Percentiles rank a stretch among this genome's conserved stretches.
phyloP scores from a whole-genome alignment of 2,113 vertebrate species.

The Campylorhamphus procurvoides region DNA sequence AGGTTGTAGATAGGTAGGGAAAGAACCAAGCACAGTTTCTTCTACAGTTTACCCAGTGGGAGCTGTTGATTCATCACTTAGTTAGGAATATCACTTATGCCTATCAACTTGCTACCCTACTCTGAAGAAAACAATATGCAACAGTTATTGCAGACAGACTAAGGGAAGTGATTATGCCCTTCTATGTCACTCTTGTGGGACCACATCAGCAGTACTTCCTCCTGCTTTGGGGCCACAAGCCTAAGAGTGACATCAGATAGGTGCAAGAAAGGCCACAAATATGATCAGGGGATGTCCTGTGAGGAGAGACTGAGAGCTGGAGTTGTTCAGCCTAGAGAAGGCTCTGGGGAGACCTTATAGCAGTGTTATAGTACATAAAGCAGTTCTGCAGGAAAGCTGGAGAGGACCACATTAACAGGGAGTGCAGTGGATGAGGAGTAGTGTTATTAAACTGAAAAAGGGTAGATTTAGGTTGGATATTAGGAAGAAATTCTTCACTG shows the following conservation, averaged over 20 bases:
- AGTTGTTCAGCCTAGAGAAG: background rate
- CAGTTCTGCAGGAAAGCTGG: background rate
- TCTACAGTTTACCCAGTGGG: background rate
- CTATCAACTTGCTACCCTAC: background rate
- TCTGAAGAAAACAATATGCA: background rate
- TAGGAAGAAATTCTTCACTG: background rate
- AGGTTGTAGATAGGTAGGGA: background rate
- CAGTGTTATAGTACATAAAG: accelerated
- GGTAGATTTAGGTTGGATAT: background rate
- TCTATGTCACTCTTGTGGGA: background rate
- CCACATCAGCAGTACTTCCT: background rate
- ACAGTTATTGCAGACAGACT: background rate
- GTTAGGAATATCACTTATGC: background rate
- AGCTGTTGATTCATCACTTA: background rate
- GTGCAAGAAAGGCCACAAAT: background rate
- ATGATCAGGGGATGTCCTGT: background rate
- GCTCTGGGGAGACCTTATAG: background rate
- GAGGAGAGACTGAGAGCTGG: background rate
- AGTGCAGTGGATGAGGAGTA: accelerated
- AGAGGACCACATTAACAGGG: background rate
- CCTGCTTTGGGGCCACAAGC: background rate
- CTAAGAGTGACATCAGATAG: background rate
- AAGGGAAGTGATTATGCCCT: background rate
- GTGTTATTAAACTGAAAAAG: background rate
- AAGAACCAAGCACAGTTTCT: background rate